Base-by-base conservation (phyloP, 2,888 invertebrate species). In the Agrypnus murinus region DNA sequence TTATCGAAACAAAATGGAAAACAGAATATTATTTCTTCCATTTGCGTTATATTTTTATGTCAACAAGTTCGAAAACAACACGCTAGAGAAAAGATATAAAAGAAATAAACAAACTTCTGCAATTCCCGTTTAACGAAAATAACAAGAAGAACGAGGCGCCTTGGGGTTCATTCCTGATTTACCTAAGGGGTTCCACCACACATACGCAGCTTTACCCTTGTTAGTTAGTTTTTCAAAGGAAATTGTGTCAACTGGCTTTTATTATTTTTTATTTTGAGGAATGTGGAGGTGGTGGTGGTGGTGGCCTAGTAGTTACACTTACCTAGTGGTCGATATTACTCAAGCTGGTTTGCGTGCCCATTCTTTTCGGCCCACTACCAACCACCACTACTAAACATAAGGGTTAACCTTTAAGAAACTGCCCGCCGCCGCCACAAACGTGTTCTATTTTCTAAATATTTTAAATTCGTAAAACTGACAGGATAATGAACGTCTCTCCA, bases 41-140 rank as follows among this genome's bases (percentile, higher is more conserved):
- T 12, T 19, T 50, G 6, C 50, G 25, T 6, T 50, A 12, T 50
- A 12, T 50, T 32, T 50, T 19, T 46, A 12, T 50, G 50, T 31
- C 25, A 50, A 50, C 50, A 50, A 50, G 50, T 50, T 50, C 19
- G 31, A 25, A 50, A 50, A 50, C 50, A 50, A 50, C 50, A 12
- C n/a, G 31, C 50, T 19, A 10, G 32, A 31, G 50, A 50, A 31
- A n/a, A 50, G 31, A 50, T 50, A 50, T 31, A 50, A 50, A 50
- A 31, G 12, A 25, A 43, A 46, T 46, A 46, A 19, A 46, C 46
- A 46, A 46, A 46, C 19, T 46, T 46, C 25, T 43, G 38, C 7
- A 43, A 43, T 15, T 43, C 43, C 15, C 43, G 43, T 43, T 43
- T 43, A 15, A 43, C 43, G 14, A 7, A 15, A 15, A 43, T 43